Evolutionary conservation across 2,113 vertebrate genomes (phyloP).

Genomic region (Oreotrochilus melanogaster): DNA sequence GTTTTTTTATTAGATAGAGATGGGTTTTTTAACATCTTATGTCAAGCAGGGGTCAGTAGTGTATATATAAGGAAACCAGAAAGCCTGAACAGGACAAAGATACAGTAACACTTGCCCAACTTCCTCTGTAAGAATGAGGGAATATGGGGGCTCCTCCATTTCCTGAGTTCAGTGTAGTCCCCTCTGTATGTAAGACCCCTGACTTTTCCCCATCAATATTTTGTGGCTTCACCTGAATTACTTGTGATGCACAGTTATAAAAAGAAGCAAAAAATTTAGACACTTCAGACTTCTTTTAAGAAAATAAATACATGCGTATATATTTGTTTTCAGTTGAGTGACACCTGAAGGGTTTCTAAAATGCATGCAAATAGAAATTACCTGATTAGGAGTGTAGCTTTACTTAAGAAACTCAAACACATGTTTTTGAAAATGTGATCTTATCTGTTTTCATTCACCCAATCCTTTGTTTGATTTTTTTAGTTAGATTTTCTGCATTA

Average conservation of each 20-base stretch:
- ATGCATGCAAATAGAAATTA: too few relatives aligned
- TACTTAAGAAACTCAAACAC: not conserved
- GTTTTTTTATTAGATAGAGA: not conserved
- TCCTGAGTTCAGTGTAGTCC: not conserved
- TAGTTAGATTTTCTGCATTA: not conserved
- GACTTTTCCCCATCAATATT: not conserved
- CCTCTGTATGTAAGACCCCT: not conserved
- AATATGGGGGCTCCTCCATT: not conserved
- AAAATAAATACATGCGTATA: too few relatives aligned
- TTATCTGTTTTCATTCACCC: not conserved
- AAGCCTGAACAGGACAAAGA: not conserved
- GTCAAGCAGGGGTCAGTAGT: fast-evolving
- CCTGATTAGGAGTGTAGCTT: not conserved
- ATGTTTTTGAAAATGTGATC: not conserved
- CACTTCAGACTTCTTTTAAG: not conserved
- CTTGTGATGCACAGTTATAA: not conserved
- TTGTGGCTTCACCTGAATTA: not conserved
- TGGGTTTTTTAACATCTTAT: not conserved
- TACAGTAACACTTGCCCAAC: not conserved
- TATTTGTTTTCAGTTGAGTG: too few relatives aligned
- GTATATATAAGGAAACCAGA: not conserved
- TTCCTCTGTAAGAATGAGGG: not conserved
- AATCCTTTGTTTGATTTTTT: not conserved
- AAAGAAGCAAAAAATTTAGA: not conserved
- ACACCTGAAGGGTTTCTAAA: too few relatives aligned